Conservation (phyloP, 2,797 vertebrate genomes). For the Myotis vivesi region DNA sequence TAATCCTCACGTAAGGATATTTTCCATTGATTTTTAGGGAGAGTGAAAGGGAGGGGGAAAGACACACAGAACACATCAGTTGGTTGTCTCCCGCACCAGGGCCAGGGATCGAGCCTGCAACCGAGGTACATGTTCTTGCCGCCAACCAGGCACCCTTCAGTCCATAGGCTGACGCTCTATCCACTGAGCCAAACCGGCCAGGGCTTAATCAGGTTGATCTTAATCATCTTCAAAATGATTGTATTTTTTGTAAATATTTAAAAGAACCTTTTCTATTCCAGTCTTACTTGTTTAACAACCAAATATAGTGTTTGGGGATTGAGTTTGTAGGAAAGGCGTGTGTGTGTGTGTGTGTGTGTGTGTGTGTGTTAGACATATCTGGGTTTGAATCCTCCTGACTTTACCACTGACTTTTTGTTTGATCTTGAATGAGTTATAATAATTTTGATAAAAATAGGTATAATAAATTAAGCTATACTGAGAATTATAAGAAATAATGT, state of each 20-base stretch:
- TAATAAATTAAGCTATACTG: not conserved
- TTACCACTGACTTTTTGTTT: not conserved
- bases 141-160: too few relatives aligned
- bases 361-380: not conserved
- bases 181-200: too few relatives aligned
- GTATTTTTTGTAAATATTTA: not conserved
- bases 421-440: not conserved
- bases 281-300: not conserved
- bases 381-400: not conserved
- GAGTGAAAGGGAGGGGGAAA: too few relatives aligned
- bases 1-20: too few relatives aligned
- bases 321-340: not conserved
- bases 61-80: too few relatives aligned
- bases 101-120: too few relatives aligned
- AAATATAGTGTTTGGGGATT: not conserved
- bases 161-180: too few relatives aligned
- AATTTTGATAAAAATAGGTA: not conserved
- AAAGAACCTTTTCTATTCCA: not conserved
- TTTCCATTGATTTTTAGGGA: too few relatives aligned
- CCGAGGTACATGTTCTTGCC: too few relatives aligned
- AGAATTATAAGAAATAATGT: slow-evolving; percentile 18
- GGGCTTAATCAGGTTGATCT: not conserved
- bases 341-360: not conserved
- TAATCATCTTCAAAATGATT: not conserved
- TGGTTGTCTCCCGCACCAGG: too few relatives aligned